phyloP scores from a whole-genome alignment of 2,797 vertebrate species.

The Melanotaenia maccullochi region DNA sequence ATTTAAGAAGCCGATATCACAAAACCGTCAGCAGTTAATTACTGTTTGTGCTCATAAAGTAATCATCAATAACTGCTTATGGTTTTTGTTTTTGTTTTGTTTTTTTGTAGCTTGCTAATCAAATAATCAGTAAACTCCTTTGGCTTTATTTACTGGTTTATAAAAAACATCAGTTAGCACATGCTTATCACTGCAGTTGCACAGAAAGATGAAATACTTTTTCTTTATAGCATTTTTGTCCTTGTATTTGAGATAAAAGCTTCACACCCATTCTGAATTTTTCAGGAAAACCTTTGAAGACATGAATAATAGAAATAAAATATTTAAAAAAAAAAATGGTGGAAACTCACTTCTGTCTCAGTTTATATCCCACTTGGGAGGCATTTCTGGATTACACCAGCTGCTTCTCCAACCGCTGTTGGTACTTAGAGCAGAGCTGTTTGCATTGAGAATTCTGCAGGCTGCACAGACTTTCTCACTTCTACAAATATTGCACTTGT shows the following conservation, averaged over 20 bases:
- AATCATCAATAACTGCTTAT: neutral
- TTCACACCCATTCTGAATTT: neutral
- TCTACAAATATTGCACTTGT: slow-evolving; percentile 45
- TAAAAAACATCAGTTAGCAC: neutral
- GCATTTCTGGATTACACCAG: neutral
- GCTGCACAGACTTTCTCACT: slow-evolving; percentile 40
- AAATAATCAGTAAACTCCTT: neutral
- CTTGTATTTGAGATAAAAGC: neutral
- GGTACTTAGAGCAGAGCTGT: slow-evolving; percentile 30
- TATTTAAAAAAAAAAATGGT: neutral
- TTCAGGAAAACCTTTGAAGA: neutral
- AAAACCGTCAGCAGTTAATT: neutral
- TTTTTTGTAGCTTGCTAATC: neutral
- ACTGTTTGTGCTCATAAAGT: neutral
- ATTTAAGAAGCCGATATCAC: neutral
- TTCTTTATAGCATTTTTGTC: neutral
- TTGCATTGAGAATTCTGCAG: slow-evolving; percentile 32
- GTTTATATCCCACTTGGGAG: neutral
- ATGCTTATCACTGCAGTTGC: neutral
- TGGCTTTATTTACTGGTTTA: neutral
- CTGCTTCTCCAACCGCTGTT: slow-evolving; percentile 9
- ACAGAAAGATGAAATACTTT: neutral
- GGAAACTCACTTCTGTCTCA: neutral
- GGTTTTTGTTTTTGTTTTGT: neutral
- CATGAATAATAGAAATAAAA: neutral